Evolutionary conservation across 1,140 invertebrate genomes (phyloP).

Genomic region (Pseudomyrmex concolor): DNA sequence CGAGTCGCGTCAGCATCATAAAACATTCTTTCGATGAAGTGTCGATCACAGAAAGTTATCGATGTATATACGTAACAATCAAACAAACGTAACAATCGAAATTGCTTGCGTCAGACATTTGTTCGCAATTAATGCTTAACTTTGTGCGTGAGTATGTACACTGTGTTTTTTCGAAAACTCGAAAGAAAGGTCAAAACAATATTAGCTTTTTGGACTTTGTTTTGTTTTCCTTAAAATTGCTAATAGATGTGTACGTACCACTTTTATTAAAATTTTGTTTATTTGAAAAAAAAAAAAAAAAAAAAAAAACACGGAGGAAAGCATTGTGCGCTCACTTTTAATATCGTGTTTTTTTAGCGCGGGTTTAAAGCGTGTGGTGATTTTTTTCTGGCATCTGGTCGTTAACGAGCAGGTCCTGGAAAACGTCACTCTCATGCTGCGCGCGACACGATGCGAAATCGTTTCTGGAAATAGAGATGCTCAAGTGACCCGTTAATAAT

Average conservation of each 20-base stretch:
- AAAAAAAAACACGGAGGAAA: background rate
- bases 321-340: background rate
- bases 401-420: slow-evolving; percentile 47
- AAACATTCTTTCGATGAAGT: background rate
- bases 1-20: background rate
- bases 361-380: too few relatives aligned
- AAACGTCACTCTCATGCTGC: background rate
- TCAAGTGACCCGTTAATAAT: slow-evolving; percentile 56
- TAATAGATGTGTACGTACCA: background rate
- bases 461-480: background rate
- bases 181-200: background rate
- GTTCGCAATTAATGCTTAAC: background rate
- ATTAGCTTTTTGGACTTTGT: background rate
- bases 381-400: background rate
- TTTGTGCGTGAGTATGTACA: background rate
- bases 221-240: background rate
- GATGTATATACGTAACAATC: background rate
- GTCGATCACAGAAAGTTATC: background rate
- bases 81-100: background rate
- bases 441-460: background rate
- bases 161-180: background rate
- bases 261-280: background rate
- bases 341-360: too few relatives aligned
- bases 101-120: too few relatives aligned
- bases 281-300: background rate